Conservation (phyloP, 64 coral and sea anemone genomes). For the Montipora cactus region DNA sequence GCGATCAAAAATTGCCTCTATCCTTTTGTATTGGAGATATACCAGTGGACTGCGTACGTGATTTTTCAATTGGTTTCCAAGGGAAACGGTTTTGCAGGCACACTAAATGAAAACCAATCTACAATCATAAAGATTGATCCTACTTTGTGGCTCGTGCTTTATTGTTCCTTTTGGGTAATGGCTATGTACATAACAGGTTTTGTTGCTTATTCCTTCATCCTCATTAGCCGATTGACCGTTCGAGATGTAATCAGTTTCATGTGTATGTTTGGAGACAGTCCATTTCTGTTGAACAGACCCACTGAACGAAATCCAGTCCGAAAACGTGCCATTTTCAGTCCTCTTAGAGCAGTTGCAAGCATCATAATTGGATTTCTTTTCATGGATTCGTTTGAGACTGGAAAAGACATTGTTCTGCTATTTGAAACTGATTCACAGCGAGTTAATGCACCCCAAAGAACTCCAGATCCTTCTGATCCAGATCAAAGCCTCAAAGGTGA, state of each 20-base stretch:
- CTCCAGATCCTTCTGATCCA: neutral
- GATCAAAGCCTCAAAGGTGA: slow-evolving; percentile 23
- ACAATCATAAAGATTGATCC: slow-evolving; percentile 46
- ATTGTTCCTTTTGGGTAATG: slow-evolving; percentile 83
- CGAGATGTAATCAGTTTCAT: slow-evolving; percentile 91
- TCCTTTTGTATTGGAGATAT: slow-evolving; percentile 79
- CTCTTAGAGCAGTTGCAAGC: slow-evolving; percentile 35
- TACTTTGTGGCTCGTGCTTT: slow-evolving; percentile 67
- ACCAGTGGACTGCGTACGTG: slow-evolving; percentile 88
- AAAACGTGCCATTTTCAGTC: slow-evolving; percentile 29
- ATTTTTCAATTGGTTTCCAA: slow-evolving; percentile 61
- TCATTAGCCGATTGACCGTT: slow-evolving; percentile 77
- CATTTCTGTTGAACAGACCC: slow-evolving; percentile 73
- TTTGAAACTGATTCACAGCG: slow-evolving; percentile 56
- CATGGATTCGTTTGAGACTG: slow-evolving; percentile 78
- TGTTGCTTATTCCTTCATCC: slow-evolving; percentile 89
- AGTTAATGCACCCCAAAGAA: neutral
- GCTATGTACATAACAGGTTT: slow-evolving; percentile 95
- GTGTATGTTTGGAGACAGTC: slow-evolving; percentile 86
- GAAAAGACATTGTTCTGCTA: slow-evolving; percentile 83
- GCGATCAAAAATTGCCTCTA: slow-evolving; percentile 93
- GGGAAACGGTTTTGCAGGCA: slow-evolving; percentile 71
- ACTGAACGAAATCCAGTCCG: slow-evolving; percentile 2
- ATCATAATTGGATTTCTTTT: slow-evolving; percentile 77
- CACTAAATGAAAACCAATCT: slow-evolving; percentile 46